Evolutionary conservation across 2,797 vertebrate genomes (phyloP).

Genomic region (Pseudochromis fuscus): DNA sequence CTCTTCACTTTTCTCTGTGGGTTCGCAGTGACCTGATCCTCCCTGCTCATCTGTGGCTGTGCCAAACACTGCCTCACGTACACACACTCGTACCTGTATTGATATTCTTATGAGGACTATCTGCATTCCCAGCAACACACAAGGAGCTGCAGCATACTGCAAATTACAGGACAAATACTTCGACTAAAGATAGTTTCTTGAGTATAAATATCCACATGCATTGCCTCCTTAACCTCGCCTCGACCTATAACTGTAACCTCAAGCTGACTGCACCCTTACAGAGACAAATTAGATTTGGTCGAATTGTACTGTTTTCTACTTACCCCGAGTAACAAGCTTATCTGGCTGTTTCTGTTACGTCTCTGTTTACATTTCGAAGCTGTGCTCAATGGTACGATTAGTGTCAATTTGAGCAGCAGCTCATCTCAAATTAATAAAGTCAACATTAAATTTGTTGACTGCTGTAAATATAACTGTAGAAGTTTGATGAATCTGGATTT

Average conservation of each 20-base stretch:
- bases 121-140: neutral
- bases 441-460: constrained; percentile 3
- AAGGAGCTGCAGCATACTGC: neutral
- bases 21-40: constrained; percentile 67
- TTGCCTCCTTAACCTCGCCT: neutral
- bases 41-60: constrained; percentile 62
- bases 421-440: neutral
- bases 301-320: neutral
- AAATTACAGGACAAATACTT: neutral
- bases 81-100: neutral
- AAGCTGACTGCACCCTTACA: constrained; percentile 11
- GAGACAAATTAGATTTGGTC: neutral
- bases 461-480: neutral
- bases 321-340: neutral
- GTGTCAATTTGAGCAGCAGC: constrained; percentile 6
- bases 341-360: neutral
- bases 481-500: neutral
- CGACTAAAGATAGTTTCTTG: no score
- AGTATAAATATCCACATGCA: neutral
- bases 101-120: constrained; percentile 6
- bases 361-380: constrained; percentile 2
- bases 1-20: constrained; percentile 57
- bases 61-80: constrained; percentile 29
- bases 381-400: constrained; percentile 2
- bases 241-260: no score